Conservation (phyloP, 1,140 invertebrate genomes). For the Lamellibrachia luymesi region DNA sequence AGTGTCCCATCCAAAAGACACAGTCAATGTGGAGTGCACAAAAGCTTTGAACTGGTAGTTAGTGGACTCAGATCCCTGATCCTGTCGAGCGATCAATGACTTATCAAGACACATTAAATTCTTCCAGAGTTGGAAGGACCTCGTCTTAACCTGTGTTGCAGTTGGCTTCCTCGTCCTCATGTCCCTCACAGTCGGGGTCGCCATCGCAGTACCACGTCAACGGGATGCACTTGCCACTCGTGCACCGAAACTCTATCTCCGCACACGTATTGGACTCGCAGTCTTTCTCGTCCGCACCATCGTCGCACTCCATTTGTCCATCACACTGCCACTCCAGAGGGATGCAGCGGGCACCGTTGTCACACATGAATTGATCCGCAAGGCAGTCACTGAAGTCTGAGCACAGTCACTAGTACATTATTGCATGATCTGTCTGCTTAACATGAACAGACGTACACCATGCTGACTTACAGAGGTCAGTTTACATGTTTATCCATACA, state of each 20-base stretch:
- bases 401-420: conserved; percentile 71
- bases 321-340: conserved; percentile 6
- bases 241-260: conserved; percentile 43
- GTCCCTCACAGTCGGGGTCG: conserved; percentile 91
- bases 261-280: conserved; percentile 20
- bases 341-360: conserved; percentile 2
- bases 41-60: too few species aligned
- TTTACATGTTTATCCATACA: background rate
- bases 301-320: background rate
- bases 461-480: too few species aligned
- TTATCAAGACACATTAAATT: too few species aligned
- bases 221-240: conserved; percentile 92
- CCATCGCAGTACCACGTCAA: conserved; percentile 93
- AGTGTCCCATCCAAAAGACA: too few species aligned
- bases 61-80: too few species aligned
- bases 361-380: conserved; percentile 8
- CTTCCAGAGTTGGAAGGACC: too few species aligned
- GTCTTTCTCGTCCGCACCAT: conserved; percentile 11
- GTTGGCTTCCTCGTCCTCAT: conserved; percentile 79
- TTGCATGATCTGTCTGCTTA: too few species aligned
- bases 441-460: conserved; percentile 70
- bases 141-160: background rate
- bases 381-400: conserved; percentile 23
- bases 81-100: too few species aligned
- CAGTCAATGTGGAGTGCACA: too few species aligned